A percentile compares a stretch with the other conserved stretches of the same genome.
These are phyloP conservation scores for Bhutanitis thaidina DNA, from an alignment of 2,888 invertebrate genomes.

Conservation along the genomic window DNA sequence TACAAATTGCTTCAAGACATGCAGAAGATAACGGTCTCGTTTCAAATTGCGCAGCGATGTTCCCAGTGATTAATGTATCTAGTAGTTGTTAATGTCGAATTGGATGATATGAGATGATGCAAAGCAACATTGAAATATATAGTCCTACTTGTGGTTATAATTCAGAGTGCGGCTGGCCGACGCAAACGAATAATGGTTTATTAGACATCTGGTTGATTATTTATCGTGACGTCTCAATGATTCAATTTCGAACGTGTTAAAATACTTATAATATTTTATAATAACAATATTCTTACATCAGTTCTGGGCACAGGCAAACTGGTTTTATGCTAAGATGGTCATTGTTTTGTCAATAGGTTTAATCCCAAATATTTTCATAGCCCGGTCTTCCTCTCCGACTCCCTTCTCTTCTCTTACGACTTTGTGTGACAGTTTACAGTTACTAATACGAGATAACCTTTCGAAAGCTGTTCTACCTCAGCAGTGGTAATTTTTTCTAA, in stretches of 20 bases:
- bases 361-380: no score
- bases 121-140: conserved; percentile 5
- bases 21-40: conserved; percentile 13
- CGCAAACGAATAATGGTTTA: neutral
- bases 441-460: no score
- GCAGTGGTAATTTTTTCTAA: no score
- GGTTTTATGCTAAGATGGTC: no score
- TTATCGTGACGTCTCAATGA: conserved; percentile 1
- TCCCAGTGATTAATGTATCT: conserved; percentile 15
- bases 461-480: no score
- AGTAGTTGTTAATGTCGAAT: conserved; percentile 11
- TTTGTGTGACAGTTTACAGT: no score
- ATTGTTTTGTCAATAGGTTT: no score
- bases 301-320: no score
- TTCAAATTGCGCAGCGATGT: conserved; percentile 12
- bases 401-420: no score
- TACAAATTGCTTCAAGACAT: conserved; percentile 28
- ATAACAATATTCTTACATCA: no score
- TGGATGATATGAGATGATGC: conserved; percentile 7
- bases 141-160: neutral
- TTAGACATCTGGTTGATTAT: neutral
- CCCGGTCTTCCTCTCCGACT: no score
- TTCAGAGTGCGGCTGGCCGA: neutral
- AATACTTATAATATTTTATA: neutral
- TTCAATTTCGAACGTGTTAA: neutral